Conservation (phyloP, 2,888 invertebrate species). For the Lacanobia oleracea region DNA sequence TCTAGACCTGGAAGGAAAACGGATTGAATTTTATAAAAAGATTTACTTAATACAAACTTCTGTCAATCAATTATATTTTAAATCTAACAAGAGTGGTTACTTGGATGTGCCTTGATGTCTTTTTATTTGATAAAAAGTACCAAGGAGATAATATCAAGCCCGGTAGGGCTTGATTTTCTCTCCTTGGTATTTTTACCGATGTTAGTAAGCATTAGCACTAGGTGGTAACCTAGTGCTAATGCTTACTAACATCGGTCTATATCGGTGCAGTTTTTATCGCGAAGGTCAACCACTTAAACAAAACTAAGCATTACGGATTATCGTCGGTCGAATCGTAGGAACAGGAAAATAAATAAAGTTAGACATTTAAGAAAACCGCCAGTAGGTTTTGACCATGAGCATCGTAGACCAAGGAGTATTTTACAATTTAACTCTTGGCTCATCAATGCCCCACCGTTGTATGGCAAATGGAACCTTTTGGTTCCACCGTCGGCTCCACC, state of each 20-base stretch:
- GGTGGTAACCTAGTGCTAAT: not conserved
- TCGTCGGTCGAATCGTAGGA: not conserved
- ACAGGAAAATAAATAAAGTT: slow-evolving; percentile 9
- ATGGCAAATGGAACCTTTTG: no score
- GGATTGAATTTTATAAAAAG: not conserved
- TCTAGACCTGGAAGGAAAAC: slow-evolving; percentile 78
- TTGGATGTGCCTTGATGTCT: slow-evolving; percentile 19
- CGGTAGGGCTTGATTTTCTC: no score
- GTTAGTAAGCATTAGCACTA: no score
- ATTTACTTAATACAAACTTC: no score
- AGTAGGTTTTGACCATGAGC: not conserved
- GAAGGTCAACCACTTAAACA: not conserved
- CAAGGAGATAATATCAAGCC: not conserved
- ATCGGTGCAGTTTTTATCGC: not conserved
- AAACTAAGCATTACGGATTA: not conserved
- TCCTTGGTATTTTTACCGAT: no score
- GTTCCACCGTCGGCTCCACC: no score
- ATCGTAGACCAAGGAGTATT: not conserved
- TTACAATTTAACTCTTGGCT: no score
- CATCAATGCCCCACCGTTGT: no score
- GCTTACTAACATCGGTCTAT: not conserved
- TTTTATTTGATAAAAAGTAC: slow-evolving; percentile 24
- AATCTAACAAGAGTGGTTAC: not conserved
- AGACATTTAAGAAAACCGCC: not conserved
- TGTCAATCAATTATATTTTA: no score